phyloP scores from a whole-genome alignment of 2,888 invertebrate species.

The Pemphredon lugubris region DNA sequence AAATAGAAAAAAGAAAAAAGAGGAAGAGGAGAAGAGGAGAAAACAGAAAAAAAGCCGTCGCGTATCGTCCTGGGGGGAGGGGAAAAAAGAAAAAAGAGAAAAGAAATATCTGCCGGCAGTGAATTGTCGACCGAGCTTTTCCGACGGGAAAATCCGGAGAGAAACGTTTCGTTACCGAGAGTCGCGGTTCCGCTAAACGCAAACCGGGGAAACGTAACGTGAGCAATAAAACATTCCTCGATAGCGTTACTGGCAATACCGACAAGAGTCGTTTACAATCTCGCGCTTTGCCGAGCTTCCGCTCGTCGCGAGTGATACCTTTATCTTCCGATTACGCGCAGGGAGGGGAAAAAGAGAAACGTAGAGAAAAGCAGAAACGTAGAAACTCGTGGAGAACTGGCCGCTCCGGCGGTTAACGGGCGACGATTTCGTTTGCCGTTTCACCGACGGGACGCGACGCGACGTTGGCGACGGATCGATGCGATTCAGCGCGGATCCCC shows the following conservation, averaged over 20 bases:
- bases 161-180: neutral
- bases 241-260: constrained; percentile 3
- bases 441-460: too few relatives aligned
- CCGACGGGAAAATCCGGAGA: constrained; percentile 3
- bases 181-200: neutral
- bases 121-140: constrained; percentile 32
- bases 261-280: neutral
- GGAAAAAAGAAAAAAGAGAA: neutral
- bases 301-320: too few relatives aligned
- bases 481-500: too few relatives aligned
- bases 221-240: constrained; percentile 19
- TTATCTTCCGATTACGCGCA: too few relatives aligned
- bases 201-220: constrained; percentile 12
- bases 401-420: too few relatives aligned
- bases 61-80: constrained; percentile 14
- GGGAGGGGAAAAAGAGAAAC: too few relatives aligned
- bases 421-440: too few relatives aligned
- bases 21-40: neutral
- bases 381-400: too few relatives aligned
- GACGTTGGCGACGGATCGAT: too few relatives aligned
- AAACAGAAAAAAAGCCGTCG: neutral
- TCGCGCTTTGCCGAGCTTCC: too few relatives aligned
- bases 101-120: constrained; percentile 14
- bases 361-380: too few relatives aligned
- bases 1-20: constrained; percentile 9